phyloP scores from a whole-genome alignment of 1,140 invertebrate species.

The Hyposmocoma kahamanoa region DNA sequence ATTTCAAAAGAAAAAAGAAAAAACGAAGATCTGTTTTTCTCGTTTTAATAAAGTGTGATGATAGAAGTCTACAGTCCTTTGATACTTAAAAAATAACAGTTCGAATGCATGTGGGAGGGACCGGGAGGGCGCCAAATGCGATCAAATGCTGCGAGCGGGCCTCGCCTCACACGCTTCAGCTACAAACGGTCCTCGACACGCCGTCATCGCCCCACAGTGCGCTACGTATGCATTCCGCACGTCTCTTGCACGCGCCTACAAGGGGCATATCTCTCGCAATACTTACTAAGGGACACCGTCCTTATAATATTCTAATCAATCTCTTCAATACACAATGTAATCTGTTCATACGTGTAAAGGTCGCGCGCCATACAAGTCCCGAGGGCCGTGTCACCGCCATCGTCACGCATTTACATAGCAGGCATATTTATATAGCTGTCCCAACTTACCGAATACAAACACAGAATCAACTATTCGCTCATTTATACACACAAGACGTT shows the following conservation, averaged over 20 bases:
- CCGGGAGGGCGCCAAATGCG: constrained; percentile 20
- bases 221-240: neutral
- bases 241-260: neutral
- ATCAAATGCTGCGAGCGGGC: constrained; percentile 23
- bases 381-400: constrained; percentile 19
- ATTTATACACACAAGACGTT: constrained; percentile 28
- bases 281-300: no score
- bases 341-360: neutral
- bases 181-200: neutral
- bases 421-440: constrained; percentile 46
- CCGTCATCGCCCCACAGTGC: neutral
- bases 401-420: constrained; percentile 44
- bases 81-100: constrained; percentile 63
- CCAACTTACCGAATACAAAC: constrained; percentile 56
- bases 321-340: no score
- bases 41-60: constrained; percentile 64
- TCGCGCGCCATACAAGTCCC: neutral
- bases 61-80: constrained; percentile 65
- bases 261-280: neutral
- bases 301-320: no score
- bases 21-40: constrained; percentile 47
- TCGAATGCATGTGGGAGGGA: constrained; percentile 27
- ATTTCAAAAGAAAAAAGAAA: constrained; percentile 60
- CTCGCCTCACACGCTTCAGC: neutral
- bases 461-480: constrained; percentile 55